Conservation (phyloP, 1,140 invertebrate genomes). For the Elysia chlorotica region DNA sequence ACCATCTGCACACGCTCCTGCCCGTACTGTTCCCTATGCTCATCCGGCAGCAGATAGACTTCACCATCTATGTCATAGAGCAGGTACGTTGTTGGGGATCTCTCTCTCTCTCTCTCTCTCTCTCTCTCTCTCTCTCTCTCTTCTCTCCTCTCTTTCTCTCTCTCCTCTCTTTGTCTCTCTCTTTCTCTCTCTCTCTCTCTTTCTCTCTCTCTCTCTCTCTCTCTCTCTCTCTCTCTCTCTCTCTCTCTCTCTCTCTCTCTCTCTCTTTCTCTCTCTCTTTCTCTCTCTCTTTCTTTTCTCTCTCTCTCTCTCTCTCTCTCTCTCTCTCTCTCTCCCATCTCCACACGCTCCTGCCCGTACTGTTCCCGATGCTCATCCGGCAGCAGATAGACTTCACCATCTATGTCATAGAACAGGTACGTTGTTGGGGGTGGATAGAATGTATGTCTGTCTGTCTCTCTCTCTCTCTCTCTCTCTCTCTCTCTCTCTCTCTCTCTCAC, state of each 20-base stretch:
- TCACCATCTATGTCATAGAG: slow-evolving; percentile 48
- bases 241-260: slow-evolving; percentile 1
- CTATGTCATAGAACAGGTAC: slow-evolving; percentile 50
- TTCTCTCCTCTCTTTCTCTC: background rate
- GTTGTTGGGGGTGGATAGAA: background rate
- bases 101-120: background rate
- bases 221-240: background rate
- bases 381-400: slow-evolving; percentile 46
- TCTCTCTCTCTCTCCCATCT: too few species aligned
- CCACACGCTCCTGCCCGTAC: slow-evolving; percentile 36
- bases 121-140: background rate
- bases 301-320: background rate
- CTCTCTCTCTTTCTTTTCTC: background rate
- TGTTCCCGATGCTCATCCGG: slow-evolving; percentile 41
- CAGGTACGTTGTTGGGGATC: slow-evolving; percentile 33
- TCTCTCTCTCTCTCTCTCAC: background rate
- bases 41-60: slow-evolving; percentile 38
- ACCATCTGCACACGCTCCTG: slow-evolving; percentile 49
- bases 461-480: background rate
- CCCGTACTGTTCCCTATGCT: slow-evolving; percentile 44
- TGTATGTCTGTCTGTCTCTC: too few species aligned
- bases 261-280: background rate
- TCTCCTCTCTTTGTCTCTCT: background rate
- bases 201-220: slow-evolving; percentile 1
- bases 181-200: background rate